Evolutionary conservation across 2,113 vertebrate species (phyloP), one percentile per base, ranked within the genome.

Genomic region (Dissostichus mawsoni): DNA sequence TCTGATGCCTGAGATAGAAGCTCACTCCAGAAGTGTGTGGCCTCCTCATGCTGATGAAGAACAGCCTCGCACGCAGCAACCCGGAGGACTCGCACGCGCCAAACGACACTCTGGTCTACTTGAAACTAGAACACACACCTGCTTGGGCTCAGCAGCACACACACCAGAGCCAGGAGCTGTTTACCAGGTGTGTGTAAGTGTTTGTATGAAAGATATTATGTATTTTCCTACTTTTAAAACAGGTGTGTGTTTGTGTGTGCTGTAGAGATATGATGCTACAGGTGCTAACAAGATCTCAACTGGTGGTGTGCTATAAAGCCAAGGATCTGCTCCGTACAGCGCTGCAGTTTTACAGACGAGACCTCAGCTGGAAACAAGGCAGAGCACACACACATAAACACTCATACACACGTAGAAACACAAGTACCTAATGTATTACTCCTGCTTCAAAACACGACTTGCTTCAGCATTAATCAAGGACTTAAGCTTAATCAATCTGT

Each of bases 231-330:
- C 50, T 51, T 12, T 52, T 45, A 52, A 41, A 36, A 0, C 17
- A 18, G 41, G 50, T 25, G 18, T 71, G 25, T 71, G 3, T 80
- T 11, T 71, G 13, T 83, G 56, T 86, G 9, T 78, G 68, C 64
- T 80, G 52, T 75, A 98, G 97, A 92, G 90, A 94, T 45, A 67
- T 97, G 83, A 75, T 98, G 50, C 89, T 95, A 66, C 94, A 93
- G 65, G 91, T 94, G 7, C 81, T 97, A 14, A 92, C 74, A 8
- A 76, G 92, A 72, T 81, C 84, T 75, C 82, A 93, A 59, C 93
- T 93, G 0, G 88, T 96, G 61, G 92, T 98, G 85, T 98, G 97
- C 87, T 98, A 96, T 63, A 97, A 98, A 64, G 96, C 97, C 11
- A 99, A 99, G 92, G 96, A 98, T 69, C 92, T 98, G 25, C 94